phyloP scores from a whole-genome alignment of 37 sponge, comb jelly and placozoan species.

The Eunapius fragilis region DNA sequence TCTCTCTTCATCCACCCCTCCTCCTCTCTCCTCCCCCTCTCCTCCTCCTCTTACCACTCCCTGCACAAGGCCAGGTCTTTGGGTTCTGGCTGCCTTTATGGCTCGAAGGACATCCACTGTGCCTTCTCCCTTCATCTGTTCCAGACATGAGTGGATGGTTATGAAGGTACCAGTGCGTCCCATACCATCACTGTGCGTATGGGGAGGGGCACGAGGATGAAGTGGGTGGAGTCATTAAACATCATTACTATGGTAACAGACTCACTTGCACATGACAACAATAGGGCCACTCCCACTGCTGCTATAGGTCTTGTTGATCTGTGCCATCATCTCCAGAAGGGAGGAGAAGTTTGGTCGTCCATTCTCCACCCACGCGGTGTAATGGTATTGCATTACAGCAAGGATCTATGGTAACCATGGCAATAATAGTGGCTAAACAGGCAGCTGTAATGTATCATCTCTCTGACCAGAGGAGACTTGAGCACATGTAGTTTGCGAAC shows the following conservation, averaged over 20 bases:
- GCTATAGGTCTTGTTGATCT: slow-evolving; percentile 86
- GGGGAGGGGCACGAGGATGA: too few species aligned
- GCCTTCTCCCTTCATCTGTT: too few species aligned
- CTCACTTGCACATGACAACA: slow-evolving; percentile 88
- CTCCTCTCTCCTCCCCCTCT: too few species aligned
- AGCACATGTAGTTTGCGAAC: not conserved
- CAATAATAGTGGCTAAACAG: slow-evolving; percentile 1
- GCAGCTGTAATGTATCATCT: too few species aligned
- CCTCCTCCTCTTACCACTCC: too few species aligned
- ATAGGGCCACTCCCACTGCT: slow-evolving; percentile 69
- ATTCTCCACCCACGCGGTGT: slow-evolving; percentile 84
- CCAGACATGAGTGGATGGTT: too few species aligned
- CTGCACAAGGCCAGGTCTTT: too few species aligned
- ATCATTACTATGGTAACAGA: not conserved
- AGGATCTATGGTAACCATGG: slow-evolving; percentile 13
- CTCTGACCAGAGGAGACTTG: not conserved
- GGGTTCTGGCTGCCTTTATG: too few species aligned
- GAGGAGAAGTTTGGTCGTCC: slow-evolving; percentile 63
- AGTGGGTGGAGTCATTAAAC: not conserved
- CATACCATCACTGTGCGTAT: too few species aligned
- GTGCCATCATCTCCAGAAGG: slow-evolving; percentile 81
- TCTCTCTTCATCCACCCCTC: too few species aligned
- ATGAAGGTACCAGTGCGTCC: too few species aligned
- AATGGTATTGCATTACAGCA: slow-evolving; percentile 91
- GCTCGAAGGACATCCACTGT: too few species aligned